Conservation (phyloP, 2,113 vertebrate genomes). For the Phalacrocorax aristotelis region DNA sequence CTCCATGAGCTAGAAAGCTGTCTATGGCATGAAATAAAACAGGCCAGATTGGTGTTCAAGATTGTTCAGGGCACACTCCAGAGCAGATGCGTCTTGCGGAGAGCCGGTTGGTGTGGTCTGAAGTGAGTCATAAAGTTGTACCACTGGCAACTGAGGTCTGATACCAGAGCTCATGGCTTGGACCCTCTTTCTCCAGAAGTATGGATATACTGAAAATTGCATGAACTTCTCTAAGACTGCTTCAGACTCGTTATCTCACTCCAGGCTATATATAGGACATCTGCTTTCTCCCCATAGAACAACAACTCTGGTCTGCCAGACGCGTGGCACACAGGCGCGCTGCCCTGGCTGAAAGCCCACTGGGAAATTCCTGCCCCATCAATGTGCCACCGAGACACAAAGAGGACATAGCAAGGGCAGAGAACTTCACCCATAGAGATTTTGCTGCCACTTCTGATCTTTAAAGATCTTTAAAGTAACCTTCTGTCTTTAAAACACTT, state of each 20-base stretch:
- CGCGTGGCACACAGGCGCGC: fast-evolving
- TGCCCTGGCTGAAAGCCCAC: background rate
- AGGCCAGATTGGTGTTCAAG: background rate
- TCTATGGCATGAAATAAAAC: background rate
- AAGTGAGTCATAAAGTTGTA: background rate
- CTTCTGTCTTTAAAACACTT: background rate
- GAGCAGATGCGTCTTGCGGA: background rate
- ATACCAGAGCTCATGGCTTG: background rate
- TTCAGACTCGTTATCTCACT: background rate
- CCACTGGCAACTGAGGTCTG: background rate
- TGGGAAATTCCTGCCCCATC: background rate
- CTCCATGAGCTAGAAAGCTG: background rate
- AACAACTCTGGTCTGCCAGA: background rate
- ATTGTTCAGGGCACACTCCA: background rate
- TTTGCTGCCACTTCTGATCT: background rate
- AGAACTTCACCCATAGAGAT: background rate
- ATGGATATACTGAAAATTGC: background rate
- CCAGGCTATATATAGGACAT: background rate
- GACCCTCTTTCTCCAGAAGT: background rate
- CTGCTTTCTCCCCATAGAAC: background rate
- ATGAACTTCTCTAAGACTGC: background rate
- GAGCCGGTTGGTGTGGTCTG: background rate
- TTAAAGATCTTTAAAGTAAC: background rate
- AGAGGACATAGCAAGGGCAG: background rate
- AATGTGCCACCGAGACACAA: fast-evolving